phyloP scores from a whole-genome alignment of 2,113 vertebrate genomes.

The Microcebus lehilahytsara region DNA sequence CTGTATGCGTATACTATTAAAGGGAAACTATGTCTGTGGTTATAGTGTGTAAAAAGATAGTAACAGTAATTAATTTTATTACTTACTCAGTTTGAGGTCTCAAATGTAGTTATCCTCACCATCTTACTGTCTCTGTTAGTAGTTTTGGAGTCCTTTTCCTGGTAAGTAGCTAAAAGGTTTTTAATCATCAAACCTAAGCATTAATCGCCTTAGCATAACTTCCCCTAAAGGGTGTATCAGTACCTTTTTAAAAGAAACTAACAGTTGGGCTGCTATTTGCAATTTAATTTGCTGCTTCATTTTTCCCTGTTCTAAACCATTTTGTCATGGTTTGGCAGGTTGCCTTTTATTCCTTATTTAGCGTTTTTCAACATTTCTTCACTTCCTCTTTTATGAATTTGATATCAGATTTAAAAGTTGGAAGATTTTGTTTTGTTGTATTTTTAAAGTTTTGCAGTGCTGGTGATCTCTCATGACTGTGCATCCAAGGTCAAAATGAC shows the following conservation, averaged over 20 bases:
- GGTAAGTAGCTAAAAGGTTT: conserved; percentile 71
- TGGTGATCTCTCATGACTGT: conserved; percentile 18
- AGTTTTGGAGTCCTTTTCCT: conserved; percentile 67
- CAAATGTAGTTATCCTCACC: conserved; percentile 83
- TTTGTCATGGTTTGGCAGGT: background rate
- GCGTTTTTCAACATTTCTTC: background rate
- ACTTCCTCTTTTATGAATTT: background rate
- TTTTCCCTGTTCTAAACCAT: background rate
- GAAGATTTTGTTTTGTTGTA: background rate
- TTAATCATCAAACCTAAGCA: conserved; percentile 1
- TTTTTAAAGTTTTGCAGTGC: conserved; percentile 18
- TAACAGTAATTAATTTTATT: conserved; percentile 76
- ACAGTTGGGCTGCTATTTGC: background rate
- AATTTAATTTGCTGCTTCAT: conserved; percentile 9
- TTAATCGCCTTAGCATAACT: background rate
- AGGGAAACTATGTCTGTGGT: conserved; percentile 74
- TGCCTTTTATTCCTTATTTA: background rate
- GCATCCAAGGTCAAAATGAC: conserved; percentile 49
- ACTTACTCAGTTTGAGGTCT: conserved; percentile 75
- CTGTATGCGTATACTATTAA: conserved; percentile 73
- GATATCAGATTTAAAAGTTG: conserved; percentile 4
- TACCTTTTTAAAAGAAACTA: conserved; percentile 12
- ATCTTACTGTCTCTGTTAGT: conserved; percentile 82
- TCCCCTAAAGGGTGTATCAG: background rate
- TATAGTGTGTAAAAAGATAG: conserved; percentile 68